These are phyloP conservation scores for Sciurus carolinensis DNA, from an alignment of 2,797 vertebrate species.

Conservation along the genomic window DNA sequence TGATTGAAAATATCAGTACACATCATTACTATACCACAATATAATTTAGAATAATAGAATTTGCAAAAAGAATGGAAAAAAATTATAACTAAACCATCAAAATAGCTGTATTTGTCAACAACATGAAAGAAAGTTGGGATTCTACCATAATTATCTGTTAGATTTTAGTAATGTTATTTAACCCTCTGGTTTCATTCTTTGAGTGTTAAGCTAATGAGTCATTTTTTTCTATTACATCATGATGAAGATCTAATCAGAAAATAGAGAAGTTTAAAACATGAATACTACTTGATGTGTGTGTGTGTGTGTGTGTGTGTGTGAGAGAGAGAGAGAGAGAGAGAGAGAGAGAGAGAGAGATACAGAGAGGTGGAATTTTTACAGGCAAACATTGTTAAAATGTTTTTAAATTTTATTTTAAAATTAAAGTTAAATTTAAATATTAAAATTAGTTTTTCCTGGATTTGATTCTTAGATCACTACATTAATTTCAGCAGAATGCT, in stretches of 20 bases:
- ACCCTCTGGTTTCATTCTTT: background rate
- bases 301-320: background rate
- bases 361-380: too few relatives aligned
- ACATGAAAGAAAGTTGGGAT: background rate
- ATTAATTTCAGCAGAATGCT: too few relatives aligned
- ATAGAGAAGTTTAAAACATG: background rate
- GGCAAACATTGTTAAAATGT: too few relatives aligned
- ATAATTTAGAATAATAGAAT: background rate
- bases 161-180: background rate
- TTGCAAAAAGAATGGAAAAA: background rate
- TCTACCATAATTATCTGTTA: background rate
- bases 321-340: background rate
- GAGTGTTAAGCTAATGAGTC: background rate
- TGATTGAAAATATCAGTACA: background rate
- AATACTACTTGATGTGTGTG: too few relatives aligned
- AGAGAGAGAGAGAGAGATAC: background rate
- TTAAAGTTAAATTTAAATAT: too few relatives aligned
- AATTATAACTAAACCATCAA: background rate
- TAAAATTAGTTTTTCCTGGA: too few relatives aligned
- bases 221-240: background rate
- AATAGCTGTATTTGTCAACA: background rate
- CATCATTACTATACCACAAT: background rate
- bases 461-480: too few relatives aligned
- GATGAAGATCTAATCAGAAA: background rate
- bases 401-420: too few relatives aligned